phyloP scores from a whole-genome alignment of 1,140 invertebrate species.

The Zaprionus camerounensis region DNA sequence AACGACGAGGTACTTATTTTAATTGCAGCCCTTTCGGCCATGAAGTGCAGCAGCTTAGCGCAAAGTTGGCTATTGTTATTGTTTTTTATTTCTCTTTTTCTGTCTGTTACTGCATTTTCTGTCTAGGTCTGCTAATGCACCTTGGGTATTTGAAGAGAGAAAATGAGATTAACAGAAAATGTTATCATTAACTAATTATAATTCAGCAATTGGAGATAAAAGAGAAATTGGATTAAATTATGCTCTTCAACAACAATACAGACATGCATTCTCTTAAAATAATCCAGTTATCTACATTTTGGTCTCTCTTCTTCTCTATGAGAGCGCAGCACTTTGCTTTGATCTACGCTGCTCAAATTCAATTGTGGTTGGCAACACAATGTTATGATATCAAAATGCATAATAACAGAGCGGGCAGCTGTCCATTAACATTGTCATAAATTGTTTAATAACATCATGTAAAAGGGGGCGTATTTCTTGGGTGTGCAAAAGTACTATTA shows the following conservation, averaged over 20 bases:
- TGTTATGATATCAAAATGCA: neutral
- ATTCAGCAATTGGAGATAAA: neutral
- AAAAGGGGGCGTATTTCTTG: too few relatives aligned
- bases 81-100: neutral
- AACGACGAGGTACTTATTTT: conserved; percentile 77
- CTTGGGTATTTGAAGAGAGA: neutral
- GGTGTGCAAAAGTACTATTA: neutral
- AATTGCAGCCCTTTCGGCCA: conserved; percentile 77
- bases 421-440: neutral
- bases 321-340: neutral
- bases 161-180: conserved; percentile 1
- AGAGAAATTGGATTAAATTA: neutral
- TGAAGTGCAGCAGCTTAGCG: conserved; percentile 76
- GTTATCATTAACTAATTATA: neutral
- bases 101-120: neutral
- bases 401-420: neutral
- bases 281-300: too few relatives aligned
- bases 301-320: neutral
- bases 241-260: neutral
- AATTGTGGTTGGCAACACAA: neutral
- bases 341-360: neutral
- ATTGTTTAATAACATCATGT: neutral
- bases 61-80: conserved; percentile 55
- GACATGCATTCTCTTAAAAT: neutral
- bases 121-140: neutral